These are phyloP conservation scores for Gnathonemus echidnorhynchus DNA, from an alignment of 2,113 vertebrate species.

Conservation along the genomic window DNA sequence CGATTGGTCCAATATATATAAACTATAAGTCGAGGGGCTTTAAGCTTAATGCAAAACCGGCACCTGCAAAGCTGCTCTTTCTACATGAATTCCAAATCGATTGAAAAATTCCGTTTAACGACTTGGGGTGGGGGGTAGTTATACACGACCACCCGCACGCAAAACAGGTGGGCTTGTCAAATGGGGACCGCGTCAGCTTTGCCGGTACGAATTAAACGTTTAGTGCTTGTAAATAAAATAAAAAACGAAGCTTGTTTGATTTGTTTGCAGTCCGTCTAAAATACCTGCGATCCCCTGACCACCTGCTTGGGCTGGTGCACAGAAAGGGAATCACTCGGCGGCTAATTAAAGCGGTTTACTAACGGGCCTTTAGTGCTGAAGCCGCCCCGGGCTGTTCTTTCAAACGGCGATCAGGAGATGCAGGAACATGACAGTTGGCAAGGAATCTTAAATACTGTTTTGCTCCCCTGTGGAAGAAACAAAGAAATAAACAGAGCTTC, in stretches of 20 bases:
- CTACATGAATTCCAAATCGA: background rate
- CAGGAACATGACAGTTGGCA: constrained; percentile 51
- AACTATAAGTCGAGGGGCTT: background rate
- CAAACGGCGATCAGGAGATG: constrained; percentile 35
- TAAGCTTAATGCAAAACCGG: background rate
- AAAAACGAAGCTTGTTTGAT: background rate
- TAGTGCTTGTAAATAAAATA: background rate
- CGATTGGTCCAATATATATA: background rate
- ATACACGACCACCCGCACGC: background rate
- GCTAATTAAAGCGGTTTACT: constrained; percentile 56
- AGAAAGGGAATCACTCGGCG: constrained; percentile 24
- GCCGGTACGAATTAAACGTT: background rate
- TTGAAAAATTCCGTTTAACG: background rate
- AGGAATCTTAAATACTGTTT: constrained; percentile 54
- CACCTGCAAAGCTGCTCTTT: background rate
- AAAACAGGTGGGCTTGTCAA: background rate
- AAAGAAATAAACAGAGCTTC: constrained; percentile 33
- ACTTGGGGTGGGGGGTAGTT: background rate
- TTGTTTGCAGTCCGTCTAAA: constrained; percentile 39
- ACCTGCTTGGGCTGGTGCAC: constrained; percentile 40
- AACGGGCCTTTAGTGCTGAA: constrained; percentile 47
- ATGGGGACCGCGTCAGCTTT: background rate
- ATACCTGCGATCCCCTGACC: constrained; percentile 33
- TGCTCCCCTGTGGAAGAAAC: constrained; percentile 38
- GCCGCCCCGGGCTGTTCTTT: constrained; percentile 47